Evolutionary conservation across 2,888 invertebrate species (phyloP).

Genomic region (Clostera curtula): DNA sequence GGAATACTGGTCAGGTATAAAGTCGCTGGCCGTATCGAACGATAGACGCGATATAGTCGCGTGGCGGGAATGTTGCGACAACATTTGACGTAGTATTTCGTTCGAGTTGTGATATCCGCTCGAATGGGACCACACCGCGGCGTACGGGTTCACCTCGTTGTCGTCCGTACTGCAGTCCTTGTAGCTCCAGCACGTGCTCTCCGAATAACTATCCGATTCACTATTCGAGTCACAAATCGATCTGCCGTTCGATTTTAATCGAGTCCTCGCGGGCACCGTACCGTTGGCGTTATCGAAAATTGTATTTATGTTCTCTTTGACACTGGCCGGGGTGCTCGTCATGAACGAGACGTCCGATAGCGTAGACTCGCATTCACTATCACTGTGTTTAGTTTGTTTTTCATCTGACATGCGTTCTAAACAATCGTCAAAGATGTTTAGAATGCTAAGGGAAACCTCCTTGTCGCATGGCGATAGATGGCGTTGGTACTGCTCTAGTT

Average conservation of each 20-base stretch:
- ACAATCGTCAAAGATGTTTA: slow-evolving; percentile 67
- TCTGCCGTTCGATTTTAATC: slow-evolving; percentile 31
- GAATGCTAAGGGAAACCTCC: slow-evolving; percentile 56
- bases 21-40: slow-evolving; percentile 57
- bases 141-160: slow-evolving; percentile 48
- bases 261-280: slow-evolving; percentile 45
- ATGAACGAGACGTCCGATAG: slow-evolving; percentile 45
- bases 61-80: slow-evolving; percentile 40
- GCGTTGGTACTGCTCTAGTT: slow-evolving; percentile 61
- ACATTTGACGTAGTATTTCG: slow-evolving; percentile 46
- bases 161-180: slow-evolving; percentile 54
- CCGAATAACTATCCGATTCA: slow-evolving; percentile 54
- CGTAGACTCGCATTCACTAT: slow-evolving; percentile 51
- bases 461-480: slow-evolving; percentile 42
- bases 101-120: slow-evolving; percentile 66
- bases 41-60: slow-evolving; percentile 55
- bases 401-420: slow-evolving; percentile 48
- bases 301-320: slow-evolving; percentile 30
- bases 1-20: slow-evolving; percentile 46
- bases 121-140: slow-evolving; percentile 61
- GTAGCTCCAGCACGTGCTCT: slow-evolving; percentile 67
- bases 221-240: slow-evolving; percentile 23
- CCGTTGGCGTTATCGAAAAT: slow-evolving; percentile 34
- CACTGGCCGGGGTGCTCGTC: slow-evolving; percentile 47
- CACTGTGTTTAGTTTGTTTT: slow-evolving; percentile 27